Evolutionary conservation across 2,113 vertebrate genomes (phyloP).

Genomic region (Athene cunicularia): DNA sequence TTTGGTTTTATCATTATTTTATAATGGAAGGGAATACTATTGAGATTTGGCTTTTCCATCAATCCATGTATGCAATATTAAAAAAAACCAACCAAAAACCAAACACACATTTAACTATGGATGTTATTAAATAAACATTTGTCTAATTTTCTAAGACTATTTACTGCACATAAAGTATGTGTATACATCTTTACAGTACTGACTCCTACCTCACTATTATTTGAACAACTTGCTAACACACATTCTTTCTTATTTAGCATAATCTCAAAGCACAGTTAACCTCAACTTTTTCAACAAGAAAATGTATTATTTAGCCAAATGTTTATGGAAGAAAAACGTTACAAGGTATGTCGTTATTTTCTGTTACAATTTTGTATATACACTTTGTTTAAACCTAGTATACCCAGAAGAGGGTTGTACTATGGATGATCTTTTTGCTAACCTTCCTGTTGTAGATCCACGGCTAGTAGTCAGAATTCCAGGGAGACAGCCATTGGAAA

Average conservation of each 20-base stretch:
- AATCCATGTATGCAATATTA: neutral
- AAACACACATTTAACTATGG: neutral
- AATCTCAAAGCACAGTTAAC: neutral
- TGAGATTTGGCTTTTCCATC: neutral
- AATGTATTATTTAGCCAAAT: neutral
- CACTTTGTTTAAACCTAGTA: constrained; percentile 32
- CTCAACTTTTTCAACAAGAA: neutral
- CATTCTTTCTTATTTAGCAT: neutral
- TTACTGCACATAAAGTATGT: neutral
- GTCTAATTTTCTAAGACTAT: neutral
- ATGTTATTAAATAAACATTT: neutral
- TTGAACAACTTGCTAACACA: neutral
- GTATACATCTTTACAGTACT: neutral
- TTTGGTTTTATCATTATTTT: neutral
- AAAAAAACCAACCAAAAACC: neutral
- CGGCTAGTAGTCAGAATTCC: constrained; percentile 30
- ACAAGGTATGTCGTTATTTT: neutral
- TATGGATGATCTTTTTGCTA: constrained; percentile 29
- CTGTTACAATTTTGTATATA: neutral
- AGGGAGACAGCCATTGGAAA: constrained; percentile 1
- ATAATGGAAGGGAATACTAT: neutral
- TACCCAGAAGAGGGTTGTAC: constrained; percentile 28
- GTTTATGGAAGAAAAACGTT: neutral
- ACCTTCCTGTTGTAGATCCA: constrained; percentile 1
- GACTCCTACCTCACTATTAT: neutral